Conservation (phyloP, 2,797 vertebrate species). For the Otolemur crassicaudatus region DNA sequence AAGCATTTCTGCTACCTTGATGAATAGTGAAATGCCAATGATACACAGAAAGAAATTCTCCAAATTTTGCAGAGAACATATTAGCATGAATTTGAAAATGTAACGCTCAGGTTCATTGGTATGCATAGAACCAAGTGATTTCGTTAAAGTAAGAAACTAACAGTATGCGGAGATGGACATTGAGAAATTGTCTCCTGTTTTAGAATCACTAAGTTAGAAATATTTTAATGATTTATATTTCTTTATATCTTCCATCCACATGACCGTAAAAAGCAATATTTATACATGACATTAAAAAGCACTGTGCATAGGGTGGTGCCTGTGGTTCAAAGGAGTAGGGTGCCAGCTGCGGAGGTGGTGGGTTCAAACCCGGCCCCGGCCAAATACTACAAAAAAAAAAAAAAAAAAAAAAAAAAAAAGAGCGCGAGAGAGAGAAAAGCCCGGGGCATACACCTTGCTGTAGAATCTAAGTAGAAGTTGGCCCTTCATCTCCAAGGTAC, state of each 20-base stretch:
- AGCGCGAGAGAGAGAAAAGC: conserved; percentile 22
- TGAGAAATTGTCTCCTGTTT: conserved; percentile 77
- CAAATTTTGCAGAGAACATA: conserved; percentile 58
- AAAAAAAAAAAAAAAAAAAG: no score
- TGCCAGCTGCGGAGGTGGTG: no score
- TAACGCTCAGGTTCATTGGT: conserved; percentile 71
- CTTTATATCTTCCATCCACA: conserved; percentile 76
- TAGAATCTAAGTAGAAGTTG: conserved; percentile 59
- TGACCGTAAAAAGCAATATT: conserved; percentile 79
- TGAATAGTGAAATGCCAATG: conserved; percentile 71
- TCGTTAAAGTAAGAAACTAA: conserved; percentile 72
- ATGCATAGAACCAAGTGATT: conserved; percentile 70
- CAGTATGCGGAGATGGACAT: conserved; percentile 61
- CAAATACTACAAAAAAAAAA: no score
- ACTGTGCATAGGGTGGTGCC: not conserved
- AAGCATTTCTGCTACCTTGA: conserved; percentile 76
- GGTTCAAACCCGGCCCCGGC: no score
- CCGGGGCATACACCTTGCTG: conserved; percentile 33
- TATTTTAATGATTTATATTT: conserved; percentile 79
- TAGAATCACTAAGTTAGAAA: conserved; percentile 81
- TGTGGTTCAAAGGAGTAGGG: no score
- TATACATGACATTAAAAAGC: conserved; percentile 65
- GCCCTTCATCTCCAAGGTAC: not conserved
- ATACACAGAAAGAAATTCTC: conserved; percentile 69
- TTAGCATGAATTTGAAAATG: conserved; percentile 75